A percentile compares a stretch with the other conserved stretches of the same genome.
phyloP scores from a whole-genome alignment of 1,140 invertebrate genomes.

The Helicoverpa armigera region DNA sequence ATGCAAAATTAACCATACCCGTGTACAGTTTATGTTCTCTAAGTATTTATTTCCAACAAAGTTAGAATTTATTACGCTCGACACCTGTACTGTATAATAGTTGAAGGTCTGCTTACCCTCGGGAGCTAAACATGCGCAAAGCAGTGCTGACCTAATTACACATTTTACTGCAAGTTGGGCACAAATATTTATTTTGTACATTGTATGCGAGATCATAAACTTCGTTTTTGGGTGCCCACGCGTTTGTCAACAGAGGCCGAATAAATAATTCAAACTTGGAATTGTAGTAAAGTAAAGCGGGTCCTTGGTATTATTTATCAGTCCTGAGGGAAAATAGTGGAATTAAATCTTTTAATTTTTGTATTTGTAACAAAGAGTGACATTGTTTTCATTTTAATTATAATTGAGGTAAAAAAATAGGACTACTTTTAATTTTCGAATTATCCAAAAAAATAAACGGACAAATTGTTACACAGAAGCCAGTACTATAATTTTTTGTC shows the following conservation, averaged over 20 bases:
- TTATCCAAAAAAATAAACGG: no score
- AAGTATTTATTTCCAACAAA: slow-evolving; percentile 29
- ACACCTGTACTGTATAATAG: slow-evolving; percentile 22
- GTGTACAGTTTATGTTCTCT: neutral
- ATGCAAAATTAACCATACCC: slow-evolving; percentile 18
- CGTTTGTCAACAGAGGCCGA: neutral
- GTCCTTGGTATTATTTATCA: no score
- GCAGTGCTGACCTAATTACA: slow-evolving; percentile 29
- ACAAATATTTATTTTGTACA: slow-evolving; percentile 9
- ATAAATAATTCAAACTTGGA: neutral
- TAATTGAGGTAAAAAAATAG: no score
- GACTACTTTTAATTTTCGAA: no score
- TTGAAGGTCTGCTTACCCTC: slow-evolving; percentile 3
- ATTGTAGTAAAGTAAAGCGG: neutral
- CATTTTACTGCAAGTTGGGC: neutral
- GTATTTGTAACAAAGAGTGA: no score
- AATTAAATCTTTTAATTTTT: no score
- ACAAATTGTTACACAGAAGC: no score
- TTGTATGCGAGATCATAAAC: neutral
- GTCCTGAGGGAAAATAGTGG: no score
- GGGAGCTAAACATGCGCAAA: slow-evolving; percentile 2
- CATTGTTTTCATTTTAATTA: no score
- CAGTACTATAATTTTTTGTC: no score
- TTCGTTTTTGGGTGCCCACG: neutral
- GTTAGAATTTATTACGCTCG: slow-evolving; percentile 21